Base-by-base conservation (phyloP, 1,140 invertebrate genomes). In the Lordiphosa clarofinis region DNA sequence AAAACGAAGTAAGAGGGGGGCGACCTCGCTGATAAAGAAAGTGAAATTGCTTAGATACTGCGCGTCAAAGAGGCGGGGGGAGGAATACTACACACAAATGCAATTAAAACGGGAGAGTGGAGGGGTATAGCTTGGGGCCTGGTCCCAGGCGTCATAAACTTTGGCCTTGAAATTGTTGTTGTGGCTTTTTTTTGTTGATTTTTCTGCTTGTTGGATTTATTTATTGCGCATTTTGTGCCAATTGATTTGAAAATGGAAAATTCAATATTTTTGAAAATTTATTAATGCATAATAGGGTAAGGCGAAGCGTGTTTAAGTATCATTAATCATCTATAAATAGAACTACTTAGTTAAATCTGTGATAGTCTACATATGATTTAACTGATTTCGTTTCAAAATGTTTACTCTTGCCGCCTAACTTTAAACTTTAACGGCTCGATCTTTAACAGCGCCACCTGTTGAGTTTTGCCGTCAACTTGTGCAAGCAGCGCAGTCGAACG, bases 21-120 rank as follows among this genome's bases (percentile, higher is more conserved):
- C 53, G 72, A 81, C 56, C 66, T 64, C 54, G 60, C 57, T 82
- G 78, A 84, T 84, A 84, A 84, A 54, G 61, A 84, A 84, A 84
- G 78, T 84, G 78, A 84, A 84, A 84, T 67, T 57, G 46, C 35
- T 65, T 46, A 49, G 49, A 56, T 10, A 37, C 37, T 39, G 42
- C 46, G 33, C 33, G 31, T 40, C 15, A 33, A 3, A 15, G 15
- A 15, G 15, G 15, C 1, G 15, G 15, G 38, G 36, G 48, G 7
- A 7, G 4, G 42, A 21, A 21, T 21, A n/a, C 19, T 24, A 12
- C 13, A 48, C 28, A 43, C 9, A 58, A 36, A 49, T 49, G n/a
- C 33, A 42, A 12, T 24, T 7, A 13, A 12, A 62, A 7, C 31
- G 1, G 44, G 9, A 37, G 15, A 12, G 38, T 28, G 39, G 10